These are phyloP conservation scores for Danio kyathit DNA, from an alignment of 2,797 vertebrate species.

Conservation along the genomic window DNA sequence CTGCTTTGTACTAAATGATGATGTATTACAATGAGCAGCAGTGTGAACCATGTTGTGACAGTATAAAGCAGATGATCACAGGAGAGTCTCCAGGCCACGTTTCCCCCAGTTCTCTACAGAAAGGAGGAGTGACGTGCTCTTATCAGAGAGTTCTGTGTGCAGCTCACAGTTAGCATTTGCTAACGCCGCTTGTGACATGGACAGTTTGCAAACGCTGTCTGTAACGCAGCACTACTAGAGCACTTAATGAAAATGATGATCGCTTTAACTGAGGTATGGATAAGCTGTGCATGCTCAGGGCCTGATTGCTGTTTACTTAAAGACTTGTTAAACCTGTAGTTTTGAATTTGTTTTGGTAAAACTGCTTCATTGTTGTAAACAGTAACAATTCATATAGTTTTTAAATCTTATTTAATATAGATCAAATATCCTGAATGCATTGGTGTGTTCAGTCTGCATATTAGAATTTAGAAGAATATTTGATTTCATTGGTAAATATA, in stretches of 20 bases:
- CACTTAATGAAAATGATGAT: slow-evolving; percentile 25
- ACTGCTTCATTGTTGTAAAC: background rate
- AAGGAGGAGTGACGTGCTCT: slow-evolving; percentile 35
- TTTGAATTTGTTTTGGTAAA: background rate
- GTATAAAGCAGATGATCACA: background rate
- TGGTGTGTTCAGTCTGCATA: no score
- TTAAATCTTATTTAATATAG: no score
- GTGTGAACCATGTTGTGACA: background rate
- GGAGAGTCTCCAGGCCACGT: slow-evolving; percentile 5
- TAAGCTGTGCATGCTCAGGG: background rate
- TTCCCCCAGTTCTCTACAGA: background rate
- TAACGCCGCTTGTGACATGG: slow-evolving; percentile 4
- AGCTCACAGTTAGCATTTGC: slow-evolving; percentile 26
- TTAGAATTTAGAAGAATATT: no score
- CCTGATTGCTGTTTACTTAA: background rate
- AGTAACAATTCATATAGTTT: no score
- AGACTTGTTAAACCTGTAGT: background rate
- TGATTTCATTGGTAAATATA: no score
- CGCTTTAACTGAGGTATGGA: slow-evolving; percentile 26
- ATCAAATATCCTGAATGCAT: no score
- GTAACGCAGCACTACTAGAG: background rate
- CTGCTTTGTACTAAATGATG: background rate
- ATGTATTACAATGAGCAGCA: background rate
- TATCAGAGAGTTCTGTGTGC: slow-evolving; percentile 32
- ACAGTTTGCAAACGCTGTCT: background rate